Base-by-base conservation (phyloP, 1,140 invertebrate genomes). In the Meteorus sp. region DNA sequence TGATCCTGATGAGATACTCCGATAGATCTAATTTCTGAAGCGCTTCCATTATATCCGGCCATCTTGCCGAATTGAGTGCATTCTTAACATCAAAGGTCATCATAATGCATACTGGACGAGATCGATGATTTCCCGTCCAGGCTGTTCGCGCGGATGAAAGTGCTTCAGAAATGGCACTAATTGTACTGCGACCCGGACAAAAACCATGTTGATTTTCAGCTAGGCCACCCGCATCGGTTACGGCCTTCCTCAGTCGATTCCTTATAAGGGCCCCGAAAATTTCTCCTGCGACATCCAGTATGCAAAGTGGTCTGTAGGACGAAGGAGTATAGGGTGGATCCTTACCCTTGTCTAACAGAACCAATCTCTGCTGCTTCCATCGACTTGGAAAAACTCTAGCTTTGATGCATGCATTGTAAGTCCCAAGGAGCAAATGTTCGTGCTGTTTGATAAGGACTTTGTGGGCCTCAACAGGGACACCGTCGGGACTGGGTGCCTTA, bases 401-500 rank as follows among this genome's bases (percentile, higher is more conserved):
- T 6, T 3, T 1, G 1, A 64, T 53, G 48, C 60, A 66, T 1
- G 29, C 27, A 43, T 68, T 67, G 19, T 52, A 64, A 59, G 62
- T 50, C 0, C 37, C 23, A 0, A 62, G 45, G 2, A 66, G 8
- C 20, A 55, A 8, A 5, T 53, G 17, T 11, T 58, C 37, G 8
- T 35, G 23, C 25, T 6, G 2, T 2, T 41, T 0, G 0, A 35
- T 50, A 5, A 61, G 17, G 3, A 56, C 11, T 51, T 67, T 68
- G 6, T 71, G 20, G 0, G 52, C 64, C 13, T 70, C 72, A 0
- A 60, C 20, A 3, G 73, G 69, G 0, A 78, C 57, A 0, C 64
- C 60, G 20, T 74, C 71, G 0, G 68, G 69, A 2, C 74, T 73
- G 17, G 74, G 70, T 0, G 72, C 72, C 39, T 72, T 76, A 1